phyloP scores from a whole-genome alignment of 2,113 vertebrate genomes.

The Ceyx cyanopectus region DNA sequence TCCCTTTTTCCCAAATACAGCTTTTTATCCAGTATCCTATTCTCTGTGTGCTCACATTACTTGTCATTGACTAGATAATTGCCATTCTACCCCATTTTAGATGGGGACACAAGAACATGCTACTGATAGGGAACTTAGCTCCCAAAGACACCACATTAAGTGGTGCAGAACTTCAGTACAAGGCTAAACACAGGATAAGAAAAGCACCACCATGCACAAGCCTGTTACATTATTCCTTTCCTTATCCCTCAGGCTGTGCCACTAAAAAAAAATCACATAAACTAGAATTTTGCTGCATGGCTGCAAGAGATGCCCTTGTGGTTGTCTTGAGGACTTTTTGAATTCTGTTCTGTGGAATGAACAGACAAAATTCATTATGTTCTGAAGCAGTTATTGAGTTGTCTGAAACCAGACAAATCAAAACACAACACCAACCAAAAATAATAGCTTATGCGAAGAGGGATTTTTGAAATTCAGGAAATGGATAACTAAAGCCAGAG shows the following conservation, averaged over 20 bases:
- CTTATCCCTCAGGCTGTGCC: neutral
- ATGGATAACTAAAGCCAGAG: neutral
- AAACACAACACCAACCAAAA: conserved; percentile 37
- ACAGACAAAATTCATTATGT: conserved; percentile 7
- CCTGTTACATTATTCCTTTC: neutral
- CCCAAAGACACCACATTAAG: neutral
- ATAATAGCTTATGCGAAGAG: neutral
- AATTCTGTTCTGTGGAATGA: neutral
- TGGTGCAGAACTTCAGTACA: neutral
- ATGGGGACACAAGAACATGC: neutral
- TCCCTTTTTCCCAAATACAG: neutral
- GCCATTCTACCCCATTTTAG: neutral
- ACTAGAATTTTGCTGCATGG: neutral
- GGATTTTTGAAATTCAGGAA: conserved; percentile 16
- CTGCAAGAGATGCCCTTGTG: neutral
- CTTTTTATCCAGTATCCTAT: neutral
- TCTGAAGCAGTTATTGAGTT: conserved; percentile 3
- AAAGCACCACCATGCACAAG: neutral
- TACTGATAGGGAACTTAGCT: neutral
- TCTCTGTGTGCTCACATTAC: neutral
- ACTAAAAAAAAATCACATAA: neutral
- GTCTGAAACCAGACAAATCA: conserved; percentile 32
- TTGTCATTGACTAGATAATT: neutral
- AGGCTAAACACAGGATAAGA: neutral
- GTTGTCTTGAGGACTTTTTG: neutral